Conservation (phyloP, 1,140 invertebrate genomes). For the Drosophila chauvacae region DNA sequence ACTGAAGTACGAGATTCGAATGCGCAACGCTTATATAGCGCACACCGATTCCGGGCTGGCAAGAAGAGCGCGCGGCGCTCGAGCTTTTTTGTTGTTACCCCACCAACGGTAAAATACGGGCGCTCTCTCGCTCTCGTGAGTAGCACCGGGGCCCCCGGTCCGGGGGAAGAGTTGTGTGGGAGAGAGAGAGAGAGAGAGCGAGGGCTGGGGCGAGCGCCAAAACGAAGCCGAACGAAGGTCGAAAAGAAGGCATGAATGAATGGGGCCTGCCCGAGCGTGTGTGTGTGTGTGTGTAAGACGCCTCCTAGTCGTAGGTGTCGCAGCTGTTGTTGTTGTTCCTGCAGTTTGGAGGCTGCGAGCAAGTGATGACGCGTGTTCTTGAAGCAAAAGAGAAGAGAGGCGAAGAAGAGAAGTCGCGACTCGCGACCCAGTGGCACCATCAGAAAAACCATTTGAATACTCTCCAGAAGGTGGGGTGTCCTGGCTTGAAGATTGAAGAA, state of each 20-base stretch:
- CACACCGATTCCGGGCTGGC: conserved; percentile 55
- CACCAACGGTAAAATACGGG: conserved; percentile 64
- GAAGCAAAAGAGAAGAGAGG: conserved; percentile 11
- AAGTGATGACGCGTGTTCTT: conserved; percentile 65
- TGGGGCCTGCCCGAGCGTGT: conserved; percentile 22
- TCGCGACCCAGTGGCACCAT: conserved; percentile 72
- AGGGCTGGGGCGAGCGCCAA: conserved; percentile 13
- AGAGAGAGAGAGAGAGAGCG: conserved; percentile 32
- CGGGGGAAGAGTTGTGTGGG: conserved; percentile 17
- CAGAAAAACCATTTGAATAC: conserved; percentile 19
- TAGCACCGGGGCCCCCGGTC: conserved; percentile 1
- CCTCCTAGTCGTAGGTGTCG: conserved; percentile 64
- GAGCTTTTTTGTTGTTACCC: conserved; percentile 47
- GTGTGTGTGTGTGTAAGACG: conserved; percentile 37
- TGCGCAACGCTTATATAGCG: conserved; percentile 80
- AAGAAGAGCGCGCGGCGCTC: conserved; percentile 44
- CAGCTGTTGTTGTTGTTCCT: conserved; percentile 45
- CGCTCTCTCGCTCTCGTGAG: conserved; percentile 17
- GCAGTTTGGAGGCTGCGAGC: conserved; percentile 54
- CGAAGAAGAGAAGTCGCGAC: conserved; percentile 34
- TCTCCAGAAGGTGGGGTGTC: background rate
- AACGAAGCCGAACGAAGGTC: conserved; percentile 58
- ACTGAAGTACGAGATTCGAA: conserved; percentile 78
- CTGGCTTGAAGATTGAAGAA: background rate
- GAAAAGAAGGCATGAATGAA: conserved; percentile 80